These are phyloP conservation scores for Sarotherodon lohbergeri DNA, from an alignment of 2,113 vertebrate genomes.

Conservation along the genomic window DNA sequence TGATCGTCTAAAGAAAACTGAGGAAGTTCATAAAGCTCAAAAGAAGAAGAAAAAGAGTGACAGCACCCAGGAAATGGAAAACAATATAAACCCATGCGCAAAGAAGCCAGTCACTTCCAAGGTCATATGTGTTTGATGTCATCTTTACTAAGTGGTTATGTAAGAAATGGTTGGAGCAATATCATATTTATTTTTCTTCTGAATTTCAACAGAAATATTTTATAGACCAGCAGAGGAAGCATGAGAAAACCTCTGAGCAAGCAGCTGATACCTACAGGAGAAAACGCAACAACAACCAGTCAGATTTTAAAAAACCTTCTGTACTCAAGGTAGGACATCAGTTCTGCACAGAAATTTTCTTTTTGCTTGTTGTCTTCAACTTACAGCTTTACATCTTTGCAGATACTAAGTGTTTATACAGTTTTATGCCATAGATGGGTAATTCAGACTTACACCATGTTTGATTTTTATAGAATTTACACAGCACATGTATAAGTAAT, in stretches of 20 bases:
- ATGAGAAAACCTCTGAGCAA: not conserved
- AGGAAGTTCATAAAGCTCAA: not conserved
- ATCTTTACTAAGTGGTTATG: not conserved
- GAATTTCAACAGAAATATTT: not conserved
- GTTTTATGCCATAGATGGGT: not conserved
- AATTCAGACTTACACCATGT: not conserved
- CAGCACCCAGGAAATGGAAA: not conserved
- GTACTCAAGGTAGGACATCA: not conserved
- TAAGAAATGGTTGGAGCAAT: not conserved
- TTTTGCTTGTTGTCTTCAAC: not conserved
- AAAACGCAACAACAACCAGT: not conserved
- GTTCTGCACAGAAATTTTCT: not conserved
- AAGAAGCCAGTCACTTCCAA: conserved; percentile 14
- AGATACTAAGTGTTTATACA: not conserved
- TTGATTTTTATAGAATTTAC: not conserved
- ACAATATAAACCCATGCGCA: not conserved
- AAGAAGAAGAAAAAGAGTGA: not conserved
- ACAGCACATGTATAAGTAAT: not conserved
- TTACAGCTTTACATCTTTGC: not conserved
- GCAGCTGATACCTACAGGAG: not conserved
- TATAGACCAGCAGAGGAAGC: not conserved
- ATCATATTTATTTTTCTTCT: not conserved
- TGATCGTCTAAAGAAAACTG: not conserved
- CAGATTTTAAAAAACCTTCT: not conserved
- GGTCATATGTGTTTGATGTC: not conserved